A percentile compares a stretch with the other conserved stretches of the same genome.
These are phyloP conservation scores for Mythimna ferrago DNA, from an alignment of 2,888 invertebrate genomes.

Conservation along the genomic window DNA sequence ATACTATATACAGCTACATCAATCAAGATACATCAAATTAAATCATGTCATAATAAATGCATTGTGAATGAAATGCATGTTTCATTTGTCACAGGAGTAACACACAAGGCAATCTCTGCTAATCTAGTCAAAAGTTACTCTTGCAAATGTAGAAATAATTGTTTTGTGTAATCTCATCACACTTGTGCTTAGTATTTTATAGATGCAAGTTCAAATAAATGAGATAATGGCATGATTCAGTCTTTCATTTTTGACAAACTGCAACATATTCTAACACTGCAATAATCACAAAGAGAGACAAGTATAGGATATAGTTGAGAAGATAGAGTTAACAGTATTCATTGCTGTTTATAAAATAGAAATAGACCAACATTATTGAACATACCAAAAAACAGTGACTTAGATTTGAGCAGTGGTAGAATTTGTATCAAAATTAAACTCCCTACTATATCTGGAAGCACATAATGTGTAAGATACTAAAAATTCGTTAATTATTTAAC, in stretches of 20 bases:
- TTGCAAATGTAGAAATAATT: slow-evolving; percentile 67
- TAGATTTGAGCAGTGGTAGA: slow-evolving; percentile 46
- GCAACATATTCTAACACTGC: slow-evolving; percentile 53
- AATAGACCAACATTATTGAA: not conserved
- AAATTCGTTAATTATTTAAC: slow-evolving; percentile 6
- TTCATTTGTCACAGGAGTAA: slow-evolving; percentile 70
- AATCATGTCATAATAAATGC: slow-evolving; percentile 71
- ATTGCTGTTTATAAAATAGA: not conserved
- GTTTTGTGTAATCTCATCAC: slow-evolving; percentile 74
- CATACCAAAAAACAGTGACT: not conserved
- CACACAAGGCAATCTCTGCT: slow-evolving; percentile 75
- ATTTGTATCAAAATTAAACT: slow-evolving; percentile 41
- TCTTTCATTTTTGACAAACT: slow-evolving; percentile 82
- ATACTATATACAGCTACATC: slow-evolving; percentile 75
- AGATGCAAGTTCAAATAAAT: slow-evolving; percentile 82
- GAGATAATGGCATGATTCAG: slow-evolving; percentile 86
- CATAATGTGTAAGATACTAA: slow-evolving; percentile 33
- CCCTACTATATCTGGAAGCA: slow-evolving; percentile 70
- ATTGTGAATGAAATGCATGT: slow-evolving; percentile 67
- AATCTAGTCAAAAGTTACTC: slow-evolving; percentile 85
- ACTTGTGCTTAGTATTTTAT: slow-evolving; percentile 79
- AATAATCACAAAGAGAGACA: slow-evolving; percentile 14
- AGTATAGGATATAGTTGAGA: not conserved
- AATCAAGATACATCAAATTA: slow-evolving; percentile 63
- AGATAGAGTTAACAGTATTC: slow-evolving; percentile 5